Base-by-base conservation (phyloP, 64 coral and sea anemone genomes). In the Montipora cactus region DNA sequence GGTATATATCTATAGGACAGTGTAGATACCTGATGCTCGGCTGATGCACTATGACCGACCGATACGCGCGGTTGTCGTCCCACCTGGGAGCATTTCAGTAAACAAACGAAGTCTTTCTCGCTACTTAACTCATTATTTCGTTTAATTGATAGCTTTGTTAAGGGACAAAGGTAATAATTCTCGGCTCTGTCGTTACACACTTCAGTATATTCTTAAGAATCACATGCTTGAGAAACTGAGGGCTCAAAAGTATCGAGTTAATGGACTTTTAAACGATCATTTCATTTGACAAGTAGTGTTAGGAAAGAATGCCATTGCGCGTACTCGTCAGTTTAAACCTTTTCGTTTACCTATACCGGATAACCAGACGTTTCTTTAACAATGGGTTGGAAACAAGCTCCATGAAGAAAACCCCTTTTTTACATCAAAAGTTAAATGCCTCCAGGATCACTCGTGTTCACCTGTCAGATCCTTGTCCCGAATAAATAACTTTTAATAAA, bases 101-200 rank as follows among this genome's bases (percentile, higher is more conserved):
- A 16, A 84, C 59, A 47, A 18, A 44, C 19, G 81, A 14, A 45
- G 82, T 86, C 37, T 86, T 72, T 86, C 16, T 5, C 67, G 66
- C 82, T 69, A 71, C 82, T 86, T 86, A 8, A 49, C 64, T 48
- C 61, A 86, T 86, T 50, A 86, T 19, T 71, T 5, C 82, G 19
- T 86, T 86, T 86, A 70, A 48, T 44, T 70, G 82, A 86, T 71
- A 64, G 62, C 67, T 86, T 86, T 86, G 71, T 70, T 8, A 50
- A 68, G 44, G 47, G 49, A 69, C 20, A 86, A 5, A 67, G 45
- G 47, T 72, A 49, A 86, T 22, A 19, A 46, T 18, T 44, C 47
- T 72, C 9, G 67, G 44, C 71, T 86, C 66, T 86, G 82, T 86
- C 82, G 46, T 66, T 4, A 51, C 47, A 44, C n/a, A 12, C 64